A percentile compares a stretch with the other conserved stretches of the same genome.
Evolutionary conservation across 2,888 invertebrate genomes (phyloP).

Genomic region (Drosophila flavopinicola): DNA sequence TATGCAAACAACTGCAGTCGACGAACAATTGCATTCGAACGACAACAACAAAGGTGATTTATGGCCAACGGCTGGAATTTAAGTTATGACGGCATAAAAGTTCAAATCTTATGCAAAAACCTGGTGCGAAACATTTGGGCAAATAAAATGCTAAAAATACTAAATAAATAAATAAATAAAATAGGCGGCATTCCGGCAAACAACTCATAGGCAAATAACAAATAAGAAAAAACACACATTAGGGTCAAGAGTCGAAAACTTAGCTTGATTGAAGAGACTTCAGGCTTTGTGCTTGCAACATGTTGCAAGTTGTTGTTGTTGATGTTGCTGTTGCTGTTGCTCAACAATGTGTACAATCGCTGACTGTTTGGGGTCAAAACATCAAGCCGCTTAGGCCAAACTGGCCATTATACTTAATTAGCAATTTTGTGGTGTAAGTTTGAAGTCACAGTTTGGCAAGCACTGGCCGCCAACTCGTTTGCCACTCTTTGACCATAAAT

Average conservation of each 20-base stretch:
- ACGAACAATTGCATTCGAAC: constrained; percentile 26
- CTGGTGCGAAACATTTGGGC: constrained; percentile 20
- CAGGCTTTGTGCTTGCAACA: constrained; percentile 30
- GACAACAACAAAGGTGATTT: constrained; percentile 40
- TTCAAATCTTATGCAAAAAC: constrained; percentile 33
- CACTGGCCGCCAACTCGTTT: constrained; percentile 36
- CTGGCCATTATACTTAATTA: constrained; percentile 46
- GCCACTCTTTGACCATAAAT: constrained; percentile 20
- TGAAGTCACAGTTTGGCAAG: constrained; percentile 33
- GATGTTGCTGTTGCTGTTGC: background rate
- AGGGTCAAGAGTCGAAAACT: constrained; percentile 50
- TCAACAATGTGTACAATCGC: constrained; percentile 10
- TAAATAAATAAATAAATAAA: constrained; percentile 20
- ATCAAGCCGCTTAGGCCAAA: constrained; percentile 25
- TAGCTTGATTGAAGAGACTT: constrained; percentile 49
- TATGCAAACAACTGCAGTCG: constrained; percentile 17
- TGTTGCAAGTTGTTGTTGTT: constrained; percentile 32
- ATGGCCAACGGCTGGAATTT: constrained; percentile 35
- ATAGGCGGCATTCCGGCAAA: constrained; percentile 6
- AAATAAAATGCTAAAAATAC: constrained; percentile 15
- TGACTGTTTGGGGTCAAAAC: constrained; percentile 35
- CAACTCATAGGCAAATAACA: background rate
- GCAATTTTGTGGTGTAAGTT: constrained; percentile 32
- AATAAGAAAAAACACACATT: constrained; percentile 24
- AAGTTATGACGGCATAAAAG: constrained; percentile 58